Evolutionary conservation across 2,888 invertebrate species (phyloP), one percentile per base, ranked within the genome.

Genomic region (Gortyna flavago): DNA sequence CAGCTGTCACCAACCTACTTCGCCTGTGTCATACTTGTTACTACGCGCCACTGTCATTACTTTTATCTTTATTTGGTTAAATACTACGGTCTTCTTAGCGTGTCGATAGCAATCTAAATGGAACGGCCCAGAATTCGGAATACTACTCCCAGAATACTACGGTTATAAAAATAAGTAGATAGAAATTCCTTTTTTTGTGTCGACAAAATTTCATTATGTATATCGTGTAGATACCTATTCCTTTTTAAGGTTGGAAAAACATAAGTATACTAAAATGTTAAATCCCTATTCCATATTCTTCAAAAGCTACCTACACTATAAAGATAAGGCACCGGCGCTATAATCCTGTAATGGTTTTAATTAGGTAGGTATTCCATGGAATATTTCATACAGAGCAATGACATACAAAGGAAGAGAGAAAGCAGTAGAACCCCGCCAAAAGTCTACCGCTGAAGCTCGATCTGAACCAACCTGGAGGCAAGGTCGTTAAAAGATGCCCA

Each of bases 21-120:
- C 18, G 8, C 13, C 1, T n/a, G 72, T 59, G 57, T 16, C 35
- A 29, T 35, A 29, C n/a, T 81, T 18, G 51, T 77, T 73, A 41
- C 51, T 54, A 41, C 35, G 32, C 13, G 44, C 1, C 11, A 18
- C 2, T 54, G 38, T 38, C 38, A 38, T 35, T 44, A 9, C 9
- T 38, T 0, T 38, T 9, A 5, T 29, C 41, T 21, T 35, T 76
- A 57, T 35, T 18, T 11, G 35, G 32, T 51, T 38, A 44, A 11
- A 16, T 13, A 29, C 21, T 54, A 21, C 21, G 51, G 35, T 5
- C n/a, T n/a, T n/a, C n/a, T n/a, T n/a, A n/a, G n/a, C n/a, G n/a
- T n/a, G n/a, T n/a, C n/a, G n/a, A n/a, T n/a, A n/a, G n/a, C n/a
- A n/a, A n/a, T n/a, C n/a, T n/a, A n/a, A n/a, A n/a, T n/a, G n/a